Evolutionary conservation across 2,113 vertebrate genomes (phyloP).

Genomic region (Varanus salvator): DNA sequence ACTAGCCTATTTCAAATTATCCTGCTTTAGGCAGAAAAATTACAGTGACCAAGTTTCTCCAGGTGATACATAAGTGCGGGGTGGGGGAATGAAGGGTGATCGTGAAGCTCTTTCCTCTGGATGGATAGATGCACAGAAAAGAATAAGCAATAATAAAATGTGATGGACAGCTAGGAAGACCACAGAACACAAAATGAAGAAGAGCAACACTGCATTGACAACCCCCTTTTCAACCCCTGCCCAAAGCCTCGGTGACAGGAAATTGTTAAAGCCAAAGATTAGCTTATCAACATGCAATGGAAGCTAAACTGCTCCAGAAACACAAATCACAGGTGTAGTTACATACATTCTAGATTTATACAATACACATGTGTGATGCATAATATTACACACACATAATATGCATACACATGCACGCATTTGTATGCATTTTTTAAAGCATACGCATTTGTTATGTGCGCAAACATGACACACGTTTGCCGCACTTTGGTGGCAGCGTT

Average conservation of each 20-base stretch:
- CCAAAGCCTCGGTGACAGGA: not conserved
- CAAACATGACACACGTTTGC: not conserved
- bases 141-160: not conserved
- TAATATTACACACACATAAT: too few relatives aligned
- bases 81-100: not conserved
- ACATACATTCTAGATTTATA: not conserved
- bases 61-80: not conserved
- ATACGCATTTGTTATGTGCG: not conserved
- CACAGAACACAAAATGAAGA: not conserved
- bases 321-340: not conserved
- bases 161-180: not conserved
- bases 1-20: not conserved
- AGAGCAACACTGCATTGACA: not conserved
- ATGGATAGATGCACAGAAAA: not conserved
- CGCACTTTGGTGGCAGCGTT: not conserved
- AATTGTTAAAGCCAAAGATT: not conserved
- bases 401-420: not conserved
- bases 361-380: not conserved
- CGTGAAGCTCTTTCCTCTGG: not conserved
- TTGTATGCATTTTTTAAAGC: not conserved
- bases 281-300: not conserved
- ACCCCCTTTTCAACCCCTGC: not conserved
- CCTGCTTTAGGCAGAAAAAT: not conserved
- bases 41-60: slow-evolving; percentile 37
- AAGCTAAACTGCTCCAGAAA: not conserved